These are phyloP conservation scores for Clarias laeviceps DNA, from an alignment of 2,797 vertebrate species.

Conservation along the genomic window DNA sequence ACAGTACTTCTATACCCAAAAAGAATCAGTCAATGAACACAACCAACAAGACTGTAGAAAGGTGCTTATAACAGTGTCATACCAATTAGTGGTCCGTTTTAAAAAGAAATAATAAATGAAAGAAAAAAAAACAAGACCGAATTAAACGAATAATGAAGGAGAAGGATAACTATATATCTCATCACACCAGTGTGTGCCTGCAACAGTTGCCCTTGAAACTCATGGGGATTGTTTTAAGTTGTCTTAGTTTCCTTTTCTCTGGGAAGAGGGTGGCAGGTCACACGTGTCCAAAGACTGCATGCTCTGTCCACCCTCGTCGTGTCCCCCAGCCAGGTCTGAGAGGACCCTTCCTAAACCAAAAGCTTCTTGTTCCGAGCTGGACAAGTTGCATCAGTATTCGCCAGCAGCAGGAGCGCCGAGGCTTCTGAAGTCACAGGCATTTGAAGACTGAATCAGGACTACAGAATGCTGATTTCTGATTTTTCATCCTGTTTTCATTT, in stretches of 20 bases:
- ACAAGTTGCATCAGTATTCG: slow-evolving; percentile 70
- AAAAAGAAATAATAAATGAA: slow-evolving; percentile 14
- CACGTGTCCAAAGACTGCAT: slow-evolving; percentile 58
- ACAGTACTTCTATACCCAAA: slow-evolving; percentile 82
- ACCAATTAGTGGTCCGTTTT: slow-evolving; percentile 86
- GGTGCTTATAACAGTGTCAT: slow-evolving; percentile 83
- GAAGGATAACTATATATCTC: slow-evolving; percentile 63
- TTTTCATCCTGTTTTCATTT: slow-evolving; percentile 19
- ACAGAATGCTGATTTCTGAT: slow-evolving; percentile 31
- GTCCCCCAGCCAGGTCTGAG: slow-evolving; percentile 52
- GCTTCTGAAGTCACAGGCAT: slow-evolving; percentile 42
- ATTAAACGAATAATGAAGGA: slow-evolving; percentile 66
- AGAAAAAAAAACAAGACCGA: slow-evolving; percentile 67
- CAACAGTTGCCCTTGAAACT: slow-evolving; percentile 87
- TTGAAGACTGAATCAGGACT: slow-evolving; percentile 55
- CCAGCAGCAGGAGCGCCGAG: slow-evolving; percentile 46
- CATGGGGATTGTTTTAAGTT: slow-evolving; percentile 67
- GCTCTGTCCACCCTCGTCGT: slow-evolving; percentile 42
- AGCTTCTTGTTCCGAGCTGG: slow-evolving; percentile 63
- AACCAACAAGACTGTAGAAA: slow-evolving; percentile 66
- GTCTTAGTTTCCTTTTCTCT: slow-evolving; percentile 77
- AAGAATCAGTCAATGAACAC: slow-evolving; percentile 74
- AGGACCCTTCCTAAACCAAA: slow-evolving; percentile 64
- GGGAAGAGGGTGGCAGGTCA: slow-evolving; percentile 73
- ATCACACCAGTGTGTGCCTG: slow-evolving; percentile 99